Evolutionary conservation across 2,797 vertebrate genomes (phyloP).

Genomic region (Craterocephalus amniculus): DNA sequence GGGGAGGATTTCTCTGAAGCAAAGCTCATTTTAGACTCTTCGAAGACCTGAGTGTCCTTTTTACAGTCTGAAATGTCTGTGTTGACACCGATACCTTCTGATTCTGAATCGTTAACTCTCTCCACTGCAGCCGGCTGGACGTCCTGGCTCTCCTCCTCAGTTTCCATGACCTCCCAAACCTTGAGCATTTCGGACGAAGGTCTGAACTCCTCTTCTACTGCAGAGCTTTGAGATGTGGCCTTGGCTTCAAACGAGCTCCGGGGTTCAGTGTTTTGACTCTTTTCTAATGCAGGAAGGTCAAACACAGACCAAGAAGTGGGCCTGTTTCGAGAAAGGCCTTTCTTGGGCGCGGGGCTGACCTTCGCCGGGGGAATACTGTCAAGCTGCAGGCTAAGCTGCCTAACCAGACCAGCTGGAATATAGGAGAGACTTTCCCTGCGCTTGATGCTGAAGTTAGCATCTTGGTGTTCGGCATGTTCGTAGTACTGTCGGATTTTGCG

Average conservation of each 20-base stretch:
- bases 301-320: conserved; percentile 85
- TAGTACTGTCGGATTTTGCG: conserved; percentile 94
- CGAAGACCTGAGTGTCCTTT: conserved; percentile 75
- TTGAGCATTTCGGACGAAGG: conserved; percentile 84
- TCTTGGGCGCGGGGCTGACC: conserved; percentile 50
- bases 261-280: conserved; percentile 45
- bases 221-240: conserved; percentile 26
- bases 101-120: conserved; percentile 7
- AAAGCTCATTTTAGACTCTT: conserved; percentile 79
- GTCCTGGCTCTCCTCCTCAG: conserved; percentile 48
- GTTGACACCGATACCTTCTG: conserved; percentile 33
- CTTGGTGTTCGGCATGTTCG: conserved; percentile 88
- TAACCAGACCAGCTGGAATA: conserved; percentile 93
- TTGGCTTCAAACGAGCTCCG: conserved; percentile 22
- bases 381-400: conserved; percentile 88
- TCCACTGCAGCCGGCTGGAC: conserved; percentile 25
- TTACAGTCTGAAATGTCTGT: conserved; percentile 42
- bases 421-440: conserved; percentile 95
- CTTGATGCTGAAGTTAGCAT: conserved; percentile 88
- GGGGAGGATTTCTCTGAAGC: conserved; percentile 67
- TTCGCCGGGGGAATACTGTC: conserved; percentile 82
- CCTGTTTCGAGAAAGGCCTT: conserved; percentile 58
- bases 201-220: conserved; percentile 81
- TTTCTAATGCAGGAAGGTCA: conserved; percentile 78
- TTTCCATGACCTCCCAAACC: conserved; percentile 84